Percentiles rank a stretch among this genome's conserved stretches.
These are phyloP conservation scores for Papilio aristodemus DNA, from an alignment of 1,140 invertebrate genomes.

Conservation along the genomic window DNA sequence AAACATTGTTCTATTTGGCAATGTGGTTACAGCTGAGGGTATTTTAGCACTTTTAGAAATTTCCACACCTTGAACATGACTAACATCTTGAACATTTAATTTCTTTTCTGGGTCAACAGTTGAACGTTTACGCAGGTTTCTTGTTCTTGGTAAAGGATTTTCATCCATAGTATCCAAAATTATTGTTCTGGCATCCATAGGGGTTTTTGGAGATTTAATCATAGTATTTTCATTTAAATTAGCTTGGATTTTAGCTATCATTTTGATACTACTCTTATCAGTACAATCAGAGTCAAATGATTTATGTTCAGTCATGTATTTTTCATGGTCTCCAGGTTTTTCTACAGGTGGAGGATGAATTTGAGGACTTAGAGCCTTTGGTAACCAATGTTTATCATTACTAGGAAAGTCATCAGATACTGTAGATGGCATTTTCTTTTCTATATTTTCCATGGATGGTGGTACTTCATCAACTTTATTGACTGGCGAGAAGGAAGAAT, in stretches of 20 bases:
- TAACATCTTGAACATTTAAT: slow-evolving; percentile 69
- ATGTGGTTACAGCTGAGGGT: slow-evolving; percentile 66
- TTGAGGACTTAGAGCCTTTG: slow-evolving; percentile 66
- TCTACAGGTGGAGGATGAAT: slow-evolving; percentile 63
- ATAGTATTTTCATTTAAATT: slow-evolving; percentile 75
- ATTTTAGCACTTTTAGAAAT: slow-evolving; percentile 74
- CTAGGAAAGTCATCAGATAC: slow-evolving; percentile 53
- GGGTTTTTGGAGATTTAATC: slow-evolving; percentile 75
- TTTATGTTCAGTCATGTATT: slow-evolving; percentile 76
- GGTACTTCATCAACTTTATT: slow-evolving; percentile 47
- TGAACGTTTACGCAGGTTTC: slow-evolving; percentile 57
- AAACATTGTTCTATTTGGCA: slow-evolving; percentile 84
- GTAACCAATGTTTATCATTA: slow-evolving; percentile 65
- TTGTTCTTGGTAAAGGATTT: slow-evolving; percentile 54
- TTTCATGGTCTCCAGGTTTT: slow-evolving; percentile 67
- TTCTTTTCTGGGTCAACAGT: slow-evolving; percentile 77
- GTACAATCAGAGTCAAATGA: slow-evolving; percentile 65
- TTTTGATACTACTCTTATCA: slow-evolving; percentile 71
- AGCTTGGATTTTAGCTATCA: slow-evolving; percentile 76
- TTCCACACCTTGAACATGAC: slow-evolving; percentile 69
- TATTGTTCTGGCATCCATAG: slow-evolving; percentile 69
- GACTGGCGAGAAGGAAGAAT: slow-evolving; percentile 45
- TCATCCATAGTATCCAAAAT: slow-evolving; percentile 65
- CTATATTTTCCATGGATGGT: slow-evolving; percentile 46
- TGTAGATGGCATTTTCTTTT: slow-evolving; percentile 50